Base-by-base conservation (phyloP, 2,888 invertebrate genomes). In the Thera britannica region DNA sequence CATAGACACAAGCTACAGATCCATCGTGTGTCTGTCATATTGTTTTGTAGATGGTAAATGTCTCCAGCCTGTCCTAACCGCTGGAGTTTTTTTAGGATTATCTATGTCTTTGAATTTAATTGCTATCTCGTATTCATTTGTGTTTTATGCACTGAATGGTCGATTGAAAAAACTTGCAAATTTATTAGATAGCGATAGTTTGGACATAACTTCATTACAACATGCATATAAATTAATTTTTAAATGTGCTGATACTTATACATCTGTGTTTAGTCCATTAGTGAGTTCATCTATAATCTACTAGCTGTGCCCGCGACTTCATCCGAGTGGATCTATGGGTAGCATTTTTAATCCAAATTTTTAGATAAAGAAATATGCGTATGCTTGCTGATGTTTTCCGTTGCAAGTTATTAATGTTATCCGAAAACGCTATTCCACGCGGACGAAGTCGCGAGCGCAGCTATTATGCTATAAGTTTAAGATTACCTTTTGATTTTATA, bases 131-230 rank as follows among this genome's bases (percentile, higher is more conserved):
- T 48, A 58, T n/a, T 2, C 44, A 48, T 58, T 58, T 11, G 48
- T 58, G 6, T 58, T 58, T 58, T 35, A 48, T n/a, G 58, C 58
- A 6, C 48, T 58, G 6, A 58, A 58, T n/a, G 34, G 23, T 48
- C 46, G 58, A 35, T 48, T 58, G 35, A 58, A 58, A 58, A 46
- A 58, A 35, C 34, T 58, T 35, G 58, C 65, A 48, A 38, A 5
- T n/a, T 48, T 58, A 48, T 58, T 58, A n/a, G 35, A 58, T 7
- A 34, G 11, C 11, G 34, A 46, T 34, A 35, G 9, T 58, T 35
- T 34, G 44, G 58, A 48, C 23, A 4, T 46, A 5, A 11, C 58
- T 35, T 58, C 48, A 11, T 5, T 58, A 7, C 58, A 58, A 35
- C 46, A 34, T 11, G 38, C 23, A 6, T 65, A 65, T 23, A 55